Conservation (phyloP, 2,797 vertebrate species). For the Garrulus glandarius region DNA sequence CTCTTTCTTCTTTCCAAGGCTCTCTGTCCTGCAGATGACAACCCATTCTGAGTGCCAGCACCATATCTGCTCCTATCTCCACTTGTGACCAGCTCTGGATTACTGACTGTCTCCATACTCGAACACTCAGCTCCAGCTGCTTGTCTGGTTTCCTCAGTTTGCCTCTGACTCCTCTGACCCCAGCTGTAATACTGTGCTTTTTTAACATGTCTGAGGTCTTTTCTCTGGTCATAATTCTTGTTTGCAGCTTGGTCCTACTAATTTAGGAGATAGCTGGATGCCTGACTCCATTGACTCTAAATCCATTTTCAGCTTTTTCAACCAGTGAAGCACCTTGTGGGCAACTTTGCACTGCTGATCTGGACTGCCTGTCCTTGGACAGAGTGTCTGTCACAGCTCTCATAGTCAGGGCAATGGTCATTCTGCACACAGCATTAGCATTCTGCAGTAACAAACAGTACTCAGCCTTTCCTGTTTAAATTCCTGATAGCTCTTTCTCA, state of each 20-base stretch:
- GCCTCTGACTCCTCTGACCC: background rate
- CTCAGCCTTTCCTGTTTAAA: conserved; percentile 57
- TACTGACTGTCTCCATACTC: rapidly evolving
- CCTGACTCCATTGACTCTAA: background rate
- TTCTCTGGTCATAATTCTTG: background rate
- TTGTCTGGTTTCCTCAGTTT: background rate
- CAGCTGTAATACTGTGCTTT: background rate
- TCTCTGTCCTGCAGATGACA: background rate
- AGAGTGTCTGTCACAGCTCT: background rate
- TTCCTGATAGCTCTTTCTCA: conserved; percentile 29
- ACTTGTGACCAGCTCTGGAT: rapidly evolving
- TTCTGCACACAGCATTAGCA: background rate
- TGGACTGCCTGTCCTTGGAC: background rate
- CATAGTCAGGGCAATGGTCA: background rate
- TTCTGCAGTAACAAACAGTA: conserved; percentile 25
- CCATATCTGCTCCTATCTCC: rapidly evolving
- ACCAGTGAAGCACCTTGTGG: background rate
- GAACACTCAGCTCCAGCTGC: background rate
- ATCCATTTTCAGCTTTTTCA: background rate
- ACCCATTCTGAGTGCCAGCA: background rate
- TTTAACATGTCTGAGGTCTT: background rate
- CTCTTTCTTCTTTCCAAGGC: background rate
- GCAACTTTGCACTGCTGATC: background rate
- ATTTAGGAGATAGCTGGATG: background rate
- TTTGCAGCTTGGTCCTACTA: background rate